phyloP scores from a whole-genome alignment of 2,113 vertebrate species.

The Gadus macrocephalus region DNA sequence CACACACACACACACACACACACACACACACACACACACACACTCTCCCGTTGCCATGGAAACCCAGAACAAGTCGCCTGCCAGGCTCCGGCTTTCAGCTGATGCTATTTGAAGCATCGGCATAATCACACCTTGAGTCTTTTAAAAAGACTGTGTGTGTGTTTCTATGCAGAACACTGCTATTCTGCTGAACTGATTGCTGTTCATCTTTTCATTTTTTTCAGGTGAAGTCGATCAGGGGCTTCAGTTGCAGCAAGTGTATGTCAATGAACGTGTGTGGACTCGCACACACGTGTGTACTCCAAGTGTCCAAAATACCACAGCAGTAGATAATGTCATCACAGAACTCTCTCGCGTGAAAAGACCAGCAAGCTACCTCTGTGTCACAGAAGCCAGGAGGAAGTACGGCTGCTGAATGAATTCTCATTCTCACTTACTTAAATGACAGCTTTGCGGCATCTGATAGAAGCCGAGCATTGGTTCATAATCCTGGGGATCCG shows the following conservation, averaged over 20 bases:
- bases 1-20: slow-evolving; percentile 10
- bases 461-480: no score
- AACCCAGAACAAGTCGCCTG: slow-evolving; percentile 50
- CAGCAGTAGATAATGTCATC: no score
- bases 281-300: not conserved
- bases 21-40: slow-evolving; percentile 4
- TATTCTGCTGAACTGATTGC: not conserved
- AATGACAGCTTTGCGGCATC: no score
- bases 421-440: no score
- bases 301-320: not conserved
- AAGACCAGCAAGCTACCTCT: no score
- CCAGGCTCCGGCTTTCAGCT: slow-evolving; percentile 32
- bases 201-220: not conserved
- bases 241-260: not conserved
- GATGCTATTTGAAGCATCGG: slow-evolving; percentile 49
- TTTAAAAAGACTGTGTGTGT: slow-evolving; percentile 5
- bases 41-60: slow-evolving; percentile 53
- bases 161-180: not conserved
- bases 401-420: no score
- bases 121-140: slow-evolving; percentile 20
- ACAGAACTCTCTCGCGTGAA: no score
- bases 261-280: not conserved
- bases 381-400: no score
- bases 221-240: not conserved
- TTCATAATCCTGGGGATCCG: no score